Evolutionary conservation across 2,113 vertebrate genomes (phyloP).

Genomic region (Microtus montanus): DNA sequence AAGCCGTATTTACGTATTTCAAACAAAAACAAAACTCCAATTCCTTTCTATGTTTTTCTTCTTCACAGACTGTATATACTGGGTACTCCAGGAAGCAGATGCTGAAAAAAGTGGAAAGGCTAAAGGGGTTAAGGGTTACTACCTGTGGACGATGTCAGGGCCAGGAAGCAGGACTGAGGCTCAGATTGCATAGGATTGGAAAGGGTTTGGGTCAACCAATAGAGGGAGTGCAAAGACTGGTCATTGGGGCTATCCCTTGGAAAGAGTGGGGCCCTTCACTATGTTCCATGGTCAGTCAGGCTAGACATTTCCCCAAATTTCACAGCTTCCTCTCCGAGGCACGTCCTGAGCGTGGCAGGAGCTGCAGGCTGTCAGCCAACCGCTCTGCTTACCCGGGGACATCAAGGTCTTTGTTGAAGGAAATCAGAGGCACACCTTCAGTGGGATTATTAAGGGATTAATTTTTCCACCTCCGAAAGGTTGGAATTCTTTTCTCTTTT

Average conservation of each 20-base stretch:
- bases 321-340: not conserved
- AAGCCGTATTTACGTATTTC: not conserved
- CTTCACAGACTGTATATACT: not conserved
- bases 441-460: not conserved
- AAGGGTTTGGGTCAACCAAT: not conserved
- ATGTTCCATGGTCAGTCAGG: not conserved
- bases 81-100: slow-evolving; percentile 28
- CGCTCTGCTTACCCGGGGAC: not conserved
- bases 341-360: not conserved
- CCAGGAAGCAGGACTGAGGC: not conserved
- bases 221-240: not conserved
- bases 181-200: not conserved
- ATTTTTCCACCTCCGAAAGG: not conserved
- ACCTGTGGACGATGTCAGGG: not conserved
- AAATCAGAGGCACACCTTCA: not conserved
- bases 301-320: not conserved
- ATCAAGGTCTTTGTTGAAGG: not conserved
- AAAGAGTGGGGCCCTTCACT: not conserved
- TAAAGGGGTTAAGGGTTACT: not conserved
- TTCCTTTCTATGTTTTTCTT: not conserved
- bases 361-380: not conserved
- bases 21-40: not conserved
- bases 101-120: not conserved
- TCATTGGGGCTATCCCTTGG: not conserved
- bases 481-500: not conserved